A percentile compares a stretch with the other conserved stretches of the same genome.
These are phyloP conservation scores for Parus major DNA, from an alignment of 2,113 vertebrate genomes.

Conservation along the genomic window DNA sequence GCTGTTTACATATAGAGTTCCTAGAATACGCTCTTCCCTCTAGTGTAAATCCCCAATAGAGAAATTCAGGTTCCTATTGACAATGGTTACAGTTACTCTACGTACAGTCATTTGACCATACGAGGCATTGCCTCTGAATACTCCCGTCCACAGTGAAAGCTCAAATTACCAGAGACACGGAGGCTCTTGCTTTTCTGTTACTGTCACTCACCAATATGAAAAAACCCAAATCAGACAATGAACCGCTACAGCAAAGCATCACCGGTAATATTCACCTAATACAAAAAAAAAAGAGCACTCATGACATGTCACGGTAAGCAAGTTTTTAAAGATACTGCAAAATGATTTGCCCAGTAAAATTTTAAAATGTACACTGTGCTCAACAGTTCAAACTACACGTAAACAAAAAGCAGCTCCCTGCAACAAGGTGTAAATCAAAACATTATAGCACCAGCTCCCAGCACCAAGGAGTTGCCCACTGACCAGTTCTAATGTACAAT, in stretches of 20 bases:
- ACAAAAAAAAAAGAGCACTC: not conserved
- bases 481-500: slow-evolving; percentile 53
- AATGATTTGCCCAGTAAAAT: slow-evolving; percentile 18
- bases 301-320: slow-evolving; percentile 16
- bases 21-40: slow-evolving; percentile 53
- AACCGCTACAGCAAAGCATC: slow-evolving; percentile 34
- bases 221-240: not conserved
- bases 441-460: slow-evolving; percentile 69
- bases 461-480: slow-evolving; percentile 64
- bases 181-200: slow-evolving; percentile 46
- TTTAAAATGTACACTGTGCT: slow-evolving; percentile 51
- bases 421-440: slow-evolving; percentile 38
- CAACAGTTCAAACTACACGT: slow-evolving; percentile 46
- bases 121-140: not conserved
- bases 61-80: slow-evolving; percentile 45
- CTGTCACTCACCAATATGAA: slow-evolving; percentile 30
- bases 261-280: not conserved
- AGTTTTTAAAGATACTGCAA: not conserved
- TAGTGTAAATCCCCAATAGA: slow-evolving; percentile 59
- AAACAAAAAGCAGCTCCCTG: slow-evolving; percentile 61
- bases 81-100: not conserved
- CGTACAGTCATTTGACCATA: not conserved
- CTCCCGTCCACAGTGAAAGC: slow-evolving; percentile 24
- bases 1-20: slow-evolving; percentile 20
- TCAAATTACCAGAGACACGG: not conserved